phyloP scores from a whole-genome alignment of 2,888 invertebrate species.

The Agrotis ipsilon region DNA sequence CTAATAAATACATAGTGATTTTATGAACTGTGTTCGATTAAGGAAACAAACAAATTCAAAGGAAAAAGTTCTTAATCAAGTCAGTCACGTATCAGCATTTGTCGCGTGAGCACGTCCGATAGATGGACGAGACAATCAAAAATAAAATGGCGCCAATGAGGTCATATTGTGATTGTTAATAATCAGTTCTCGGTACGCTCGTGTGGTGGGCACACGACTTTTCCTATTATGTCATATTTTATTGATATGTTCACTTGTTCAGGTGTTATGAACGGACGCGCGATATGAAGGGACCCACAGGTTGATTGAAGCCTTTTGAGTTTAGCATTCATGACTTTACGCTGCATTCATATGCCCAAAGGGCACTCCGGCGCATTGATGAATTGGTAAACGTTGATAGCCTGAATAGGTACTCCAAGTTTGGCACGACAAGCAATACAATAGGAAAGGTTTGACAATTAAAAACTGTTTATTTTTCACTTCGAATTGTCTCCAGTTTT shows the following conservation, averaged over 20 bases:
- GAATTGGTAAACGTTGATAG: conserved; percentile 17
- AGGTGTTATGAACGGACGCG: conserved; percentile 60
- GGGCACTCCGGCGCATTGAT: conserved; percentile 16
- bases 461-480: background rate
- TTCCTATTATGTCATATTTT: conserved; percentile 68
- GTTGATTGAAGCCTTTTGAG: conserved; percentile 55
- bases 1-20: background rate
- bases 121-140: conserved; percentile 76
- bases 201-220: conserved; percentile 76
- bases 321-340: conserved; percentile 50
- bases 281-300: conserved; percentile 39
- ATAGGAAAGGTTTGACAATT: background rate
- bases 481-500: background rate
- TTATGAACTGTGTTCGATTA: background rate
- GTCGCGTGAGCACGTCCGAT: conserved; percentile 77
- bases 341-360: conserved; percentile 29
- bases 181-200: conserved; percentile 74
- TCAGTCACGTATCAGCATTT: conserved; percentile 71
- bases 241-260: conserved; percentile 60
- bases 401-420: background rate
- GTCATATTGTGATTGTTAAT: conserved; percentile 73
- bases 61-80: conserved; percentile 46
- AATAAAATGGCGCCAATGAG: conserved; percentile 77
- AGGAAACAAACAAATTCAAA: conserved; percentile 42
- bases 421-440: background rate